phyloP scores from a whole-genome alignment of 2,888 invertebrate genomes.

The Strigamia maritima region DNA sequence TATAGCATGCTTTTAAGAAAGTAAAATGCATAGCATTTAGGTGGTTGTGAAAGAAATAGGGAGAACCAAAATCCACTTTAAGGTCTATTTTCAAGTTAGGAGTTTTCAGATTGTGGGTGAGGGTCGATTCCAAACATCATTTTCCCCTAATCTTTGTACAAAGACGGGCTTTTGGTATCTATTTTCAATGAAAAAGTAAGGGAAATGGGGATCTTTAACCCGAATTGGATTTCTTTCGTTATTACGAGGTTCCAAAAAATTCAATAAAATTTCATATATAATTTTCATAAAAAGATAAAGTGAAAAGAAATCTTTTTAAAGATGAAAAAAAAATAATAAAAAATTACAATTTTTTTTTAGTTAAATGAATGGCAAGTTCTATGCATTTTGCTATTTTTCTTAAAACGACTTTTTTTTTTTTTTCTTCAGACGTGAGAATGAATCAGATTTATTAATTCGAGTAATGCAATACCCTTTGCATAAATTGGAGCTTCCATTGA shows the following conservation, averaged over 20 bases:
- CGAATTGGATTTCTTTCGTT: not conserved
- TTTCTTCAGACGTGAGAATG: not conserved
- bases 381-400: not conserved
- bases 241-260: not conserved
- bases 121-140: slow-evolving; percentile 15
- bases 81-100: slow-evolving; percentile 19
- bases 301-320: not conserved
- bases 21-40: not conserved
- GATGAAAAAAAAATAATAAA: not conserved
- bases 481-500: slow-evolving; percentile 22
- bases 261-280: not conserved
- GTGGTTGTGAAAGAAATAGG: slow-evolving; percentile 1
- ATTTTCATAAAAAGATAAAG: not conserved
- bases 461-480: not conserved
- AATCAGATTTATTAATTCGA: slow-evolving; percentile 4
- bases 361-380: not conserved
- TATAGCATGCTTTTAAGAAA: not conserved
- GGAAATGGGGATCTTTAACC: not conserved
- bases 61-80: slow-evolving; percentile 14
- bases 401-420: not conserved
- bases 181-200: slow-evolving; percentile 1
- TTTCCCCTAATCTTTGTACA: slow-evolving; percentile 1
- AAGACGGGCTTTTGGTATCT: slow-evolving; percentile 15
- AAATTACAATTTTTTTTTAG: not conserved
- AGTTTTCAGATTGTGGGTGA: slow-evolving; percentile 7